A percentile compares a stretch with the other conserved stretches of the same genome.
Evolutionary conservation across 92 coral and sea anemone genomes (phyloP).

Genomic region (Montipora capitata): DNA sequence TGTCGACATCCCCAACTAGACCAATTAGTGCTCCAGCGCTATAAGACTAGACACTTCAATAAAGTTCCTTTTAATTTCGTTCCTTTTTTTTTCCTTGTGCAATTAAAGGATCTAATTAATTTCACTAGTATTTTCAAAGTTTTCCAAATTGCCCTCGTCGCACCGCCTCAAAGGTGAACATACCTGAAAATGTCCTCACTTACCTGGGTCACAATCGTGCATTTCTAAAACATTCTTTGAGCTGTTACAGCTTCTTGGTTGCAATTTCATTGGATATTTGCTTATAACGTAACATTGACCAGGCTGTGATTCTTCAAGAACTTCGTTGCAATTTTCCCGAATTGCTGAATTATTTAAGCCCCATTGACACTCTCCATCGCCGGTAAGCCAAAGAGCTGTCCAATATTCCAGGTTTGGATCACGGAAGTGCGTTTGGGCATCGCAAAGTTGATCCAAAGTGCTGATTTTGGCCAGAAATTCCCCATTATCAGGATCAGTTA

Average conservation of each 20-base stretch:
- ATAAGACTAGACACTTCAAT: too few relatives aligned
- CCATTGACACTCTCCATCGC: background rate
- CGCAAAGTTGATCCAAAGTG: constrained; percentile 22
- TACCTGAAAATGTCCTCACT: too few relatives aligned
- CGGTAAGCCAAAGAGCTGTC: constrained; percentile 20
- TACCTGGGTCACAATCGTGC: too few relatives aligned
- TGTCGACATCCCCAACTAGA: too few relatives aligned
- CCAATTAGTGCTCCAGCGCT: too few relatives aligned
- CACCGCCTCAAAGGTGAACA: too few relatives aligned
- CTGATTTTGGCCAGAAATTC: constrained; percentile 20
- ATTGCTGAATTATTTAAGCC: background rate
- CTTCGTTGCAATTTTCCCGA: background rate
- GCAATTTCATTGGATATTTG: constrained; percentile 16
- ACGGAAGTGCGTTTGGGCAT: background rate
- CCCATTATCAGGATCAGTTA: accelerated
- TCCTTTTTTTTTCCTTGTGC: too few relatives aligned
- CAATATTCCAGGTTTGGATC: background rate
- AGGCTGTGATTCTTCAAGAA: constrained; percentile 1
- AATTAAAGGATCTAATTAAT: too few relatives aligned
- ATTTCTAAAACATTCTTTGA: too few relatives aligned
- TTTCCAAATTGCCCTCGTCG: too few relatives aligned
- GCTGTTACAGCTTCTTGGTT: background rate
- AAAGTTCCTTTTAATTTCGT: too few relatives aligned
- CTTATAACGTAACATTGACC: constrained; percentile 28
- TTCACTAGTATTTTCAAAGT: too few relatives aligned